Conservation (phyloP, 2,797 vertebrate genomes). For the Sandelia bainsii region DNA sequence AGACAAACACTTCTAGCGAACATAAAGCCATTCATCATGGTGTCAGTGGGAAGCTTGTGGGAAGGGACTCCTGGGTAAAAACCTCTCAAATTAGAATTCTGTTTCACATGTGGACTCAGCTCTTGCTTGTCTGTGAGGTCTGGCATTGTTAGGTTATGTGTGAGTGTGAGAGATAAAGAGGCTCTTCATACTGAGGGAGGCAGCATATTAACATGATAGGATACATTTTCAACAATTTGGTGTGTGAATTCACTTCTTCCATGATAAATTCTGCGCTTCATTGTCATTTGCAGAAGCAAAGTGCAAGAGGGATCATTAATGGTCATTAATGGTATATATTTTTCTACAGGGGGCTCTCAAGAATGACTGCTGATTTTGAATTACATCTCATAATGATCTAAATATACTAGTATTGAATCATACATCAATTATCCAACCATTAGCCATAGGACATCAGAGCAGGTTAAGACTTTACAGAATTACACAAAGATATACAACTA, state of each 20-base stretch:
- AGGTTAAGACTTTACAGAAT: too few relatives aligned
- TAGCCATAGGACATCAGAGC: neutral
- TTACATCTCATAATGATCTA: neutral
- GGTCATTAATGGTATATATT: neutral
- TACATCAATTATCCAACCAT: neutral
- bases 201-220: conserved; percentile 17
- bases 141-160: conserved; percentile 23
- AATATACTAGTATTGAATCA: conserved; percentile 11
- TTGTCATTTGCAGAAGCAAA: neutral
- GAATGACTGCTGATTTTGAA: conserved; percentile 18
- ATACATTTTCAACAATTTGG: conserved; percentile 9
- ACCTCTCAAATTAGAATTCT: conserved; percentile 70
- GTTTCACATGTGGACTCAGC: conserved; percentile 57
- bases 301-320: neutral
- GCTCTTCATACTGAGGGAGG: conserved; percentile 4
- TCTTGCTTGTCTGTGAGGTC: conserved; percentile 50
- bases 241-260: conserved; percentile 1
- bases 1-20: conserved; percentile 39
- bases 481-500: too few relatives aligned
- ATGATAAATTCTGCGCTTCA: too few relatives aligned
- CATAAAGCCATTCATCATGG: conserved; percentile 77
- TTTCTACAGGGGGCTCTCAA: conserved; percentile 5
- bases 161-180: conserved; percentile 26
- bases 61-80: conserved; percentile 62
- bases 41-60: conserved; percentile 60